Evolutionary conservation across 1,140 invertebrate species (phyloP).

Genomic region (Cataglyphis hispanica): DNA sequence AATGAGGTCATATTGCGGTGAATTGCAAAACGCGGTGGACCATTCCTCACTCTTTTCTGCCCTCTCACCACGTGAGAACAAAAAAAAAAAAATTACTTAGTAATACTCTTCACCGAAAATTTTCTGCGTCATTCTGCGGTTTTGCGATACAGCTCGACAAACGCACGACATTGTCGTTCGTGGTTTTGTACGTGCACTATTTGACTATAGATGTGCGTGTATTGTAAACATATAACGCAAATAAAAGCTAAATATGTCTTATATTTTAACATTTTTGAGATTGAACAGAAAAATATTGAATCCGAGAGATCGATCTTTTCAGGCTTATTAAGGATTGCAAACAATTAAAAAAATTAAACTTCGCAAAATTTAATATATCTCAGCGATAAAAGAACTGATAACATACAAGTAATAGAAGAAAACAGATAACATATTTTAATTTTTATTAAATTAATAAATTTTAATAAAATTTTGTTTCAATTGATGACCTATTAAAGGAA

Average conservation of each 20-base stretch:
- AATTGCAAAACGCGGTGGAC: constrained; percentile 48
- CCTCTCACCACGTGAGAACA: constrained; percentile 39
- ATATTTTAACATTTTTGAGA: background rate
- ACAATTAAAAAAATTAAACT: background rate
- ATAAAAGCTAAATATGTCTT: background rate
- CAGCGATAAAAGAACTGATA: no score
- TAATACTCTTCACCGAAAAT: constrained; percentile 74
- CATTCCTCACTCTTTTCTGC: constrained; percentile 12
- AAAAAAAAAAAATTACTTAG: constrained; percentile 77
- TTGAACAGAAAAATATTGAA: background rate
- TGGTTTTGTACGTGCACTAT: constrained; percentile 6
- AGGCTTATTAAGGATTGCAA: background rate
- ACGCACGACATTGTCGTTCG: constrained; percentile 34
- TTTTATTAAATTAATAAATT: no score
- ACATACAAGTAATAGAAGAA: background rate
- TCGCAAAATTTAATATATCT: background rate
- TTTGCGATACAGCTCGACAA: constrained; percentile 67
- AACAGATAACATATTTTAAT: background rate
- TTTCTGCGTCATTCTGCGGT: constrained; percentile 71
- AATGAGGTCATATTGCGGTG: constrained; percentile 67
- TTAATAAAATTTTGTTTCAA: no score
- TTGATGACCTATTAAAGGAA: no score
- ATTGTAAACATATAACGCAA: constrained; percentile 8
- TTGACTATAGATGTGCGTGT: background rate
- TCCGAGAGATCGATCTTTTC: background rate